Evolutionary conservation across 2,113 vertebrate genomes (phyloP), one percentile per base, ranked within the genome.

Genomic region (Sclerurus mexicanus): DNA sequence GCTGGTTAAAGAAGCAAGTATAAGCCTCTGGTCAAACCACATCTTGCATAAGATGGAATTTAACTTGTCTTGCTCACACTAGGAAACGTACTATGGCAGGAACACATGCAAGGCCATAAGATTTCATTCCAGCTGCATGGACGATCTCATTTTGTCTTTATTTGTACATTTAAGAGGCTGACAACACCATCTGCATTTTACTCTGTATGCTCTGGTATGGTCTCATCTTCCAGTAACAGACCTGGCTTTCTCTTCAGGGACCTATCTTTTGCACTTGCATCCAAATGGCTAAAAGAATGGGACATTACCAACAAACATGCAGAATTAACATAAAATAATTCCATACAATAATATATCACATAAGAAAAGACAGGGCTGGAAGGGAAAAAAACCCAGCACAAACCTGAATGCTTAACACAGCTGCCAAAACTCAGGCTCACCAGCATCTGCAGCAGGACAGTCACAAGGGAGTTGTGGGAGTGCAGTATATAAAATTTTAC

Each of bases 401-500:
- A 68, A 89, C 64, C 73, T 30, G 23, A 96, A 92, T 90, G 74
- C 66, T 92, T 90, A 89, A 87, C 88, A 94, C 95, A 97, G 94
- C 96, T 97, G 96, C 93, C 92, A 93, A 90, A 92, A 84, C 88
- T 95, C 88, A 89, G 85, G 73, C 93, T 95, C 58, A 82, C n/a
- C n/a, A 90, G 93, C 96, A 96, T 96, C 96, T 97, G 96, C 88
- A 94, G 93, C 90, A 93, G 83, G 83, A 90, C 63, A 55, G 69
- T 73, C 96, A 88, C 93, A 87, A 28, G 96, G 90, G 96, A 97
- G 83, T 73, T 96, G 92, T 96, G 96, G 93, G 96, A 97, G 88
- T 76, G 86, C 68, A 94, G 90, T 92, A 90, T 94, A 92, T 95
- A 97, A 95, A 95, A 96, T 93, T 96, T 96, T 96, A 96, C 84